phyloP scores from a whole-genome alignment of 2,888 invertebrate species.

The Ischnura elegans region DNA sequence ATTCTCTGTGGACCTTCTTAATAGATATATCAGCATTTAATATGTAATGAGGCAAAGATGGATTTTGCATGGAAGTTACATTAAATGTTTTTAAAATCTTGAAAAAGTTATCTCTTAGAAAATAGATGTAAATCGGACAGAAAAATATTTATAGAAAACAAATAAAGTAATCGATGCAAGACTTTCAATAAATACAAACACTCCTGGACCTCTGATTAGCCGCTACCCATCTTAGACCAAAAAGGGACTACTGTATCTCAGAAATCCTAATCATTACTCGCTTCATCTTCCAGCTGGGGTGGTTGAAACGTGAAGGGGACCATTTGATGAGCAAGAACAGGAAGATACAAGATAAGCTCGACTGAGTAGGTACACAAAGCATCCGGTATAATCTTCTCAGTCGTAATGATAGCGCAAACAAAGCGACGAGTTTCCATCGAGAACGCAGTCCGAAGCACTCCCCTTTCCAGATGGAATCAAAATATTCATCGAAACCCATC shows the following conservation, averaged over 20 bases:
- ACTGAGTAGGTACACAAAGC: not conserved
- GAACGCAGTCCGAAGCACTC: not conserved
- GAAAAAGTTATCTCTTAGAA: no score
- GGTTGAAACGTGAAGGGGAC: not conserved
- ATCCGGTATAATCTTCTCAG: not conserved
- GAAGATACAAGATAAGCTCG: not conserved
- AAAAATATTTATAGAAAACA: no score
- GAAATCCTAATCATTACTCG: not conserved
- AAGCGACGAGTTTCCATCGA: not conserved
- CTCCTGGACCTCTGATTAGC: no score
- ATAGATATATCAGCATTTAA: no score
- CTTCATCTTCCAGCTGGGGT: not conserved
- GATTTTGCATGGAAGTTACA: no score
- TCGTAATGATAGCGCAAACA: not conserved
- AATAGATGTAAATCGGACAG: no score
- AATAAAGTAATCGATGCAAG: no score
- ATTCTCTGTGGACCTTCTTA: no score
- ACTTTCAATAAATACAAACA: no score
- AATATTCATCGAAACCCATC: not conserved
- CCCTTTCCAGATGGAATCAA: slow-evolving; percentile 25
- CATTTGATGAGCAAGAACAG: not conserved
- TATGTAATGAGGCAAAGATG: no score
- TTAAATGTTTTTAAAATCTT: no score
- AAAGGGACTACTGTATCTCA: not conserved
- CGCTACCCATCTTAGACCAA: not conserved